Conservation (phyloP, 2,113 vertebrate genomes). For the Dipodomys ordii region DNA sequence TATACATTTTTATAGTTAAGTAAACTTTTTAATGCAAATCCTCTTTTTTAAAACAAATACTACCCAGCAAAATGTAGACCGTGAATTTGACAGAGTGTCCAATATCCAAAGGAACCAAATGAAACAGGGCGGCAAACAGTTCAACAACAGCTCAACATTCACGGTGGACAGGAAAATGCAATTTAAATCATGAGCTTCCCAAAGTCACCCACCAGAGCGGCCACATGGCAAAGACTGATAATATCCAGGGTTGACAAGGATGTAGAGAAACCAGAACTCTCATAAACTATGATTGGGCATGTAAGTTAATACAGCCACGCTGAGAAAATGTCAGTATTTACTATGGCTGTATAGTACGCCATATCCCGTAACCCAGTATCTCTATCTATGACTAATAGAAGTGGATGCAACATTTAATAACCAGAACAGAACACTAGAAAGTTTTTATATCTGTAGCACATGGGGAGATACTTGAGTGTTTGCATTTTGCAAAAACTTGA, state of each 20-base stretch:
- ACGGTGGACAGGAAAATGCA: neutral
- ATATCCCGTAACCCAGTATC: neutral
- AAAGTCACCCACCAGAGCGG: neutral
- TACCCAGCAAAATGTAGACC: neutral
- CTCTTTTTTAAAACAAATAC: neutral
- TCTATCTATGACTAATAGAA: neutral
- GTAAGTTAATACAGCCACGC: neutral
- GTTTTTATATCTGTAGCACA: neutral
- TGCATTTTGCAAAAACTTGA: slow-evolving; percentile 15
- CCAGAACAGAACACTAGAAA: neutral
- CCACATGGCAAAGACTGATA: neutral
- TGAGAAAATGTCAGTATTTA: neutral
- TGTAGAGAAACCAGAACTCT: neutral
- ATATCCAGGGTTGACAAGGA: neutral
- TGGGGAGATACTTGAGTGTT: neutral
- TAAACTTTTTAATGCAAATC: neutral
- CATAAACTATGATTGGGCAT: neutral
- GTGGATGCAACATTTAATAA: neutral
- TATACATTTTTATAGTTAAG: neutral
- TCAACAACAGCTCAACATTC: slow-evolving; percentile 12
- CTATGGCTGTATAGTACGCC: neutral
- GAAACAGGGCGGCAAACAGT: slow-evolving; percentile 22
- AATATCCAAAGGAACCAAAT: neutral
- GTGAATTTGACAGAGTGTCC: slow-evolving; percentile 15
- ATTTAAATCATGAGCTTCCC: neutral